Evolutionary conservation across 2,113 vertebrate species (phyloP), one percentile per base, ranked within the genome.

Genomic region (Aegotheles bennettii): DNA sequence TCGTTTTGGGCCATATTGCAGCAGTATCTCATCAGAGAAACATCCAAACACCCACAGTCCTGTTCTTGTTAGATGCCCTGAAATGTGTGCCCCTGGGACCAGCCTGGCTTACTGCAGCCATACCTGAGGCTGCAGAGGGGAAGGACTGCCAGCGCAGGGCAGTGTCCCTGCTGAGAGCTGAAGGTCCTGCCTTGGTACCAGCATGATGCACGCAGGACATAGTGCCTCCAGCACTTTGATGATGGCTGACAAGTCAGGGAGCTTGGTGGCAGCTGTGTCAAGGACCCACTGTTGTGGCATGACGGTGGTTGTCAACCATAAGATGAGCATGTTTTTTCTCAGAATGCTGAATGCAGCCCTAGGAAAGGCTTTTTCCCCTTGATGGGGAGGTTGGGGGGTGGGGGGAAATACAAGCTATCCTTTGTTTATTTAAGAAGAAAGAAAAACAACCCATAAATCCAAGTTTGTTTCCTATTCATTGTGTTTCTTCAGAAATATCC

Each of bases 161-260:
- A 40, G 38, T 16, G 16, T n/a, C 28, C 2, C 6, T 63, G 21
- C 25, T 14, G 42, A 24, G 50, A 77, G 24, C 25, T 31, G 28
- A 19, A 4, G 5, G 21, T 31, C 50, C 65, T 65, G 25, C 26
- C 51, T 19, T 7, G 3, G 40, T 42, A 21, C 36, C 17, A 50
- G 43, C 33, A 38, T 1, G 10, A 24, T 31, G 35, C 3, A 1
- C 6, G 1, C 15, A 56, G 59, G 13, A 42, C 7, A 2, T 7
- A n/a, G 64, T 57, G 42, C 29, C n/a, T 57, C 20, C 36, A 36
- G 24, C 50, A 45, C 56, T 15, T 38, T 20, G n/a, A 29, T 31
- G 21, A 51, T 4, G 29, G 25, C 38, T 15, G 48, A 13, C 31
- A 54, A 40, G 25, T 36, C 2, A 1, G 29, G 57, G 9, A 77